Conservation (phyloP, 2,888 invertebrate species). For the Drosophila mayaguana region DNA sequence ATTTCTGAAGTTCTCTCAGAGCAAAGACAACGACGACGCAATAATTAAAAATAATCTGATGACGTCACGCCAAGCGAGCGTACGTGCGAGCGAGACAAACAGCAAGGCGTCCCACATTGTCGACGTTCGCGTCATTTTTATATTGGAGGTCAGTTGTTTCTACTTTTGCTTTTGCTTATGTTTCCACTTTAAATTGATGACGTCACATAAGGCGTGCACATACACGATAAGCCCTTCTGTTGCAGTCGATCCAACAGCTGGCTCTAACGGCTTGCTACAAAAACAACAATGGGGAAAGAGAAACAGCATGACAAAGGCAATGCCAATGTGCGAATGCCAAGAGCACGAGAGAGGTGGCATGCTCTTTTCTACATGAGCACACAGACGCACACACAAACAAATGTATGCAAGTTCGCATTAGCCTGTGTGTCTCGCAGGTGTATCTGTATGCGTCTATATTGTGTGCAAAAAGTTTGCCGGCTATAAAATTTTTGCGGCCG, state of each 20-base stretch:
- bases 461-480: constrained; percentile 51
- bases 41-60: constrained; percentile 69
- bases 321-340: constrained; percentile 29
- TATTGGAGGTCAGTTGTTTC: constrained; percentile 40
- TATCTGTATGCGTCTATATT: constrained; percentile 22
- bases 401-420: not conserved
- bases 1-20: constrained; percentile 15
- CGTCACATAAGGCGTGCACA: constrained; percentile 52
- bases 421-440: constrained; percentile 15
- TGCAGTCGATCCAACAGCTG: constrained; percentile 51
- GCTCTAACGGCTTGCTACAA: constrained; percentile 18
- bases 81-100: constrained; percentile 21
- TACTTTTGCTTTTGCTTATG: constrained; percentile 15
- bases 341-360: constrained; percentile 26
- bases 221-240: constrained; percentile 54
- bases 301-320: constrained; percentile 13
- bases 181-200: constrained; percentile 41
- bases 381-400: not conserved
- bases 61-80: constrained; percentile 58
- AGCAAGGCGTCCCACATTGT: constrained; percentile 1
- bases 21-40: constrained; percentile 32
- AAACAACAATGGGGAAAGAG: constrained; percentile 15
- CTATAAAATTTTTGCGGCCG: constrained; percentile 44
- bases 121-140: constrained; percentile 8
- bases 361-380: constrained; percentile 14